phyloP scores from a whole-genome alignment of 2,888 invertebrate genomes.

The Muschampia plurimacula region DNA sequence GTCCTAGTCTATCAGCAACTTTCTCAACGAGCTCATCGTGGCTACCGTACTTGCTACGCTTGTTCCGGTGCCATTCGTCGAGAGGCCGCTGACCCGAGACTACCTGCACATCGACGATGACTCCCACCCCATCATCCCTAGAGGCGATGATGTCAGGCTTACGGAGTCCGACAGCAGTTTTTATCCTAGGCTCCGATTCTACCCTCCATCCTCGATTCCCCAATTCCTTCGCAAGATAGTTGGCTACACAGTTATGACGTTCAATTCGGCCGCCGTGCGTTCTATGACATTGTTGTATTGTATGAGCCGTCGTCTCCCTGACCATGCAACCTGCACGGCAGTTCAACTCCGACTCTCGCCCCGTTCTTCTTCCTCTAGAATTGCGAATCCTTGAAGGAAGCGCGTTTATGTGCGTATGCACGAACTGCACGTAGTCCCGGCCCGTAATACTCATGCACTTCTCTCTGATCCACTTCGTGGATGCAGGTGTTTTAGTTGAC shows the following conservation, averaged over 20 bases:
- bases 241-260: not conserved
- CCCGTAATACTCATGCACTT: not conserved
- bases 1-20: conserved; percentile 3
- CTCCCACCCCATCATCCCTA: not conserved
- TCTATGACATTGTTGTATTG: conserved; percentile 49
- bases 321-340: conserved; percentile 48
- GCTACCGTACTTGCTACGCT: not conserved
- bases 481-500: not conserved
- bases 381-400: not conserved
- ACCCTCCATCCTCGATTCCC: not conserved
- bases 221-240: not conserved
- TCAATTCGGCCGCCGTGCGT: conserved; percentile 52
- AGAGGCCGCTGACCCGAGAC: not conserved
- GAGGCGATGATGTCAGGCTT: not conserved
- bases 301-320: conserved; percentile 56
- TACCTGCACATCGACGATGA: not conserved
- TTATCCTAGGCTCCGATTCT: not conserved
- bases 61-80: not conserved
- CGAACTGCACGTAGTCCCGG: not conserved
- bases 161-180: not conserved
- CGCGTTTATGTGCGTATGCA: not conserved
- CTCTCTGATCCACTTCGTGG: not conserved
- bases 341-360: conserved; percentile 46
- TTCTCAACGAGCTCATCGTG: conserved; percentile 4
- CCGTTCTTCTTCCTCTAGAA: conserved; percentile 39